Base-by-base conservation (phyloP, 2,888 invertebrate species). In the Parascotia fuliginaria region DNA sequence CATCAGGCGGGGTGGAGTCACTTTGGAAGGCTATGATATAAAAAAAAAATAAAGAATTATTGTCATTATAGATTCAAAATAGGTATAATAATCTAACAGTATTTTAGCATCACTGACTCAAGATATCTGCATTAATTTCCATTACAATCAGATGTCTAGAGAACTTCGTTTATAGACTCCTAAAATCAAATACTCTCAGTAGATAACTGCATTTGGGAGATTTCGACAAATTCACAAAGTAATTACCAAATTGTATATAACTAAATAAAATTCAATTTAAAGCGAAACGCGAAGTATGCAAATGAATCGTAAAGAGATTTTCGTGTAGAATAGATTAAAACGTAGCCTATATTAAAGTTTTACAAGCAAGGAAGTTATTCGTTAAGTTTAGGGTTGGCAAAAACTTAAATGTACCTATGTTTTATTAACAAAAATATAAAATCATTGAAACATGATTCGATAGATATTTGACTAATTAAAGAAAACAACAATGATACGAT, bases 291-390 rank as follows among this genome's bases (percentile, higher is more conserved):
- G 59, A 56, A 72, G 59, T 72, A 73, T 73, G 69, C 65, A 73
- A 76, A 76, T 76, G 58, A 60, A 65, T 56, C 42, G 57, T 63
- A 55, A 65, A 69, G 65, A 73, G 68, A 71, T 71, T 70, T 66
- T 62, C 57, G 43, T 62, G 48, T 48, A 57, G 64, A 75, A 70
- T 69, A 71, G 70, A 71, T 68, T 70, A 60, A 62, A 73, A 70
- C 36, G 53, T 66, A 60, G 71, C 69, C 71, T 67, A 75, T 79
- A 76, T 53, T 64, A 66, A 61, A 80, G 75, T 81, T 79, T 73
- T 65, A 73, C 76, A 77, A 77, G 80, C 77, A 76, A 74, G 66
- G 73, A 83, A 83, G 77, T 84, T 83, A 75, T 78, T 73, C 67
- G 75, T 73, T 66, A 65, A 63, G 68, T 12, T 31, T 53, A 65